These are phyloP conservation scores for Holcopasites calliopsidis DNA, from an alignment of 1,140 invertebrate genomes.

Conservation along the genomic window DNA sequence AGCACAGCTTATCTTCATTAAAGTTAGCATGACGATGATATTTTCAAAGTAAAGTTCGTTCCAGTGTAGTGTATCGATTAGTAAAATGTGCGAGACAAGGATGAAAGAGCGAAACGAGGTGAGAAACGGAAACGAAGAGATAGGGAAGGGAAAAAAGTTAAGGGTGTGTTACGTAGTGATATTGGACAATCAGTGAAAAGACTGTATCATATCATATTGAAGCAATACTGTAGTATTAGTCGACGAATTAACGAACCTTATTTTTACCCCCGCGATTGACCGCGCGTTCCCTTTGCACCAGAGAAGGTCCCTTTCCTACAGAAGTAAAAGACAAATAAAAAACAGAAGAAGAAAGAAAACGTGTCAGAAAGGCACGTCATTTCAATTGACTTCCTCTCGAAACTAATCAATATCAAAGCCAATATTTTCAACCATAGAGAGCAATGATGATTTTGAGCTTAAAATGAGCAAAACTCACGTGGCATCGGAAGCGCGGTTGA, in stretches of 20 bases:
- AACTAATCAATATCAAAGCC: conserved; percentile 11
- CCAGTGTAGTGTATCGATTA: conserved; percentile 22
- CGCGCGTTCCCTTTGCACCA: conserved; percentile 33
- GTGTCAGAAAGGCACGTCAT: neutral
- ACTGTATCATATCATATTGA: conserved; percentile 79
- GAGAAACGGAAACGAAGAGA: neutral
- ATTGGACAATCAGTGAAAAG: conserved; percentile 81
- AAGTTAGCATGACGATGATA: too few species aligned
- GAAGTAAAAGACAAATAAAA: neutral
- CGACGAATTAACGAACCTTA: conserved; percentile 61
- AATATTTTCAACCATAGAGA: conserved; percentile 26
- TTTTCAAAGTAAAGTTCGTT: neutral
- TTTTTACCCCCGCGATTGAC: conserved; percentile 55
- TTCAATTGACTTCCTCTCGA: neutral
- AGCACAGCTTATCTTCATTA: too few species aligned
- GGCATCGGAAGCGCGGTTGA: conserved; percentile 15
- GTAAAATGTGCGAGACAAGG: neutral
- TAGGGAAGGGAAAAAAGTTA: neutral
- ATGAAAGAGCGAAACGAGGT: neutral
- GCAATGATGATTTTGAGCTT: neutral
- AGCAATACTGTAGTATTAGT: conserved; percentile 76
- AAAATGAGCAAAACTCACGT: neutral
- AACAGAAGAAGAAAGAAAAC: neutral
- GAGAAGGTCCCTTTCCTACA: neutral
- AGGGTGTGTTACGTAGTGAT: conserved; percentile 75